phyloP scores from a whole-genome alignment of 1,140 invertebrate species.

The Macrobrachium nipponense region DNA sequence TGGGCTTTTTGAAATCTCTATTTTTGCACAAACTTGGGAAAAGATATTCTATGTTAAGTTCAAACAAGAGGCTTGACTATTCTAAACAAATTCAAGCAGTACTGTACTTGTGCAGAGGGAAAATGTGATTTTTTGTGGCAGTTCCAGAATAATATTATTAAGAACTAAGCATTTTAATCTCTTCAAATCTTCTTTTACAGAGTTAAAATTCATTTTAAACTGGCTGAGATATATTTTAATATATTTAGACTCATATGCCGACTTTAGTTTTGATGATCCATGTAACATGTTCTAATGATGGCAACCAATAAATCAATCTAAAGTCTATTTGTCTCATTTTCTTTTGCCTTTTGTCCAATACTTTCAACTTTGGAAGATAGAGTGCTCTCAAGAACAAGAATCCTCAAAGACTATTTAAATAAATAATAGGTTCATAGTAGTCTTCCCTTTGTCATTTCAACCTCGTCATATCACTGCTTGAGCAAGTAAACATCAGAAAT shows the following conservation, averaged over 20 bases:
- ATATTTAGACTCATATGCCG: slow-evolving; percentile 55
- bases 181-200: slow-evolving; percentile 9
- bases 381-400: too few species aligned
- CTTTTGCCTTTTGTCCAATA: neutral
- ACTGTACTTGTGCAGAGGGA: neutral
- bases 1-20: slow-evolving; percentile 39
- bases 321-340: slow-evolving; percentile 1
- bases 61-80: slow-evolving; percentile 12
- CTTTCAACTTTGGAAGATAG: neutral
- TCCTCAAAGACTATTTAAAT: too few species aligned
- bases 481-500: too few species aligned
- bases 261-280: slow-evolving; percentile 39
- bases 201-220: slow-evolving; percentile 34
- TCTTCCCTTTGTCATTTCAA: too few species aligned
- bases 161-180: slow-evolving; percentile 11
- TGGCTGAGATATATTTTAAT: slow-evolving; percentile 57
- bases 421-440: too few species aligned
- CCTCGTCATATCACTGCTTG: too few species aligned
- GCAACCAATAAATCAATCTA: slow-evolving; percentile 57
- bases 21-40: slow-evolving; percentile 51
- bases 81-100: neutral
- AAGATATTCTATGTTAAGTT: slow-evolving; percentile 30
- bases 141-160: slow-evolving; percentile 13
- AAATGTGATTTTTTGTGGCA: slow-evolving; percentile 30
- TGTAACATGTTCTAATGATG: slow-evolving; percentile 47